phyloP scores from a whole-genome alignment of 2,113 vertebrate genomes.

The Kryptolebias marmoratus region DNA sequence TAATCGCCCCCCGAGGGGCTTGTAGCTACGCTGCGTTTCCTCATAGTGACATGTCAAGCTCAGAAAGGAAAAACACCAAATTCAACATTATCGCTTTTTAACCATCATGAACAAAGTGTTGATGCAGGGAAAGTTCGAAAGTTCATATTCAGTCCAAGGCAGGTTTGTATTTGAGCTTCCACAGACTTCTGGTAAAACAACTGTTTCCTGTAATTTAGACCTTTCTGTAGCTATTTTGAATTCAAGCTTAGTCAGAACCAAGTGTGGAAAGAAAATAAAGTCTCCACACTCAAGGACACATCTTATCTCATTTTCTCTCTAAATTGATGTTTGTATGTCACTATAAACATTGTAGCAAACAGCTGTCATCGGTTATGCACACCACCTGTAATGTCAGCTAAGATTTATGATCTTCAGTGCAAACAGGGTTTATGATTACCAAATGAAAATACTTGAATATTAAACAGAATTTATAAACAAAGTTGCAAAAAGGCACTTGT shows the following conservation, averaged over 20 bases:
- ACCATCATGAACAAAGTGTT: no score
- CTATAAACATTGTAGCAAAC: neutral
- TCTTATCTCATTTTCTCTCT: neutral
- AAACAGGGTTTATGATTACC: neutral
- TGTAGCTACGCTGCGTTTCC: constrained; percentile 49
- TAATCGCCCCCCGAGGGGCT: constrained; percentile 41
- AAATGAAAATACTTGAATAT: neutral
- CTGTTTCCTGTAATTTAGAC: neutral
- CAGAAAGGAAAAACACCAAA: constrained; percentile 7
- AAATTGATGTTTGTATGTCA: neutral
- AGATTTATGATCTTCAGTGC: neutral
- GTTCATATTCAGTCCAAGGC: no score
- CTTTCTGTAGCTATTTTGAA: neutral
- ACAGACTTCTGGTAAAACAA: neutral
- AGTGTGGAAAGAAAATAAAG: neutral
- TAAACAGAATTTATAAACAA: no score
- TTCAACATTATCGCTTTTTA: neutral
- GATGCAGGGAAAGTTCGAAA: neutral
- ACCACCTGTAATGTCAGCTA: neutral
- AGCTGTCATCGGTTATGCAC: neutral
- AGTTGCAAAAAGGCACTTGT: neutral
- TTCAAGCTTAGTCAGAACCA: no score
- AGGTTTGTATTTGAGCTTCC: neutral
- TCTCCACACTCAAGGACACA: neutral
- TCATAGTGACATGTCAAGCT: constrained; percentile 39